A percentile compares a stretch with the other conserved stretches of the same genome.
Evolutionary conservation across 1,140 invertebrate species (phyloP).

Genomic region (Trichogramma pretiosum): DNA sequence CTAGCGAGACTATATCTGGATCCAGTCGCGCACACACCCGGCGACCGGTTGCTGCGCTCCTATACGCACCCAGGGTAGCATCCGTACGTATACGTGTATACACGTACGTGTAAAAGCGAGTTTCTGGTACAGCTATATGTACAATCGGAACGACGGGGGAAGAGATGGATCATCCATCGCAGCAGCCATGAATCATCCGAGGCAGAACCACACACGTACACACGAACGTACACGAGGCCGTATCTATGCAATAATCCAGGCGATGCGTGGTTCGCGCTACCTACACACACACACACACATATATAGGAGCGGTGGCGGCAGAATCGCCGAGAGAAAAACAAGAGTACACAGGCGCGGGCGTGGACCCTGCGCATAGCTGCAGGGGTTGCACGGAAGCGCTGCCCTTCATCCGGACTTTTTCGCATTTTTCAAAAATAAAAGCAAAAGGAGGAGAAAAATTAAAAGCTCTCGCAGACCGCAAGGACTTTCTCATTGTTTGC

Average conservation of each 20-base stretch:
- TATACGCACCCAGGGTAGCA: too few species aligned
- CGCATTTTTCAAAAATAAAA: slow-evolving; percentile 47
- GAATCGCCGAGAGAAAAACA: slow-evolving; percentile 17
- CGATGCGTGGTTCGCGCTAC: too few species aligned
- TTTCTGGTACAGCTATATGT: too few species aligned
- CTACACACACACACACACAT: too few species aligned
- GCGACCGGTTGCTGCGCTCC: slow-evolving; percentile 18
- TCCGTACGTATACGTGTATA: too few species aligned
- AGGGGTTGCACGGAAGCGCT: slow-evolving; percentile 38
- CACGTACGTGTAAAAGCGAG: too few species aligned
- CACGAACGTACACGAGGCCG: too few species aligned
- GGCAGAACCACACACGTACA: slow-evolving; percentile 8
- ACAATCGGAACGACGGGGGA: too few species aligned
- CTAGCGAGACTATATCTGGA: too few species aligned
- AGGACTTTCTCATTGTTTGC: slow-evolving; percentile 38
- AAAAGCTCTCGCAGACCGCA: neutral
- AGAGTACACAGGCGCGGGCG: slow-evolving; percentile 14
- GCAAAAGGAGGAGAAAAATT: slow-evolving; percentile 23
- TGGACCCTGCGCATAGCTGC: slow-evolving; percentile 9
- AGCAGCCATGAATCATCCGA: slow-evolving; percentile 44
- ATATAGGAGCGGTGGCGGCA: slow-evolving; percentile 23
- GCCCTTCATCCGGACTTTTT: slow-evolving; percentile 33
- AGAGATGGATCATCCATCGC: slow-evolving; percentile 45
- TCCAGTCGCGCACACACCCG: too few species aligned
- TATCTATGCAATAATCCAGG: too few species aligned